Percentiles rank a stretch among this genome's conserved stretches.
Evolutionary conservation across 2,797 vertebrate genomes (phyloP).

Genomic region (Nannoperca australis): DNA sequence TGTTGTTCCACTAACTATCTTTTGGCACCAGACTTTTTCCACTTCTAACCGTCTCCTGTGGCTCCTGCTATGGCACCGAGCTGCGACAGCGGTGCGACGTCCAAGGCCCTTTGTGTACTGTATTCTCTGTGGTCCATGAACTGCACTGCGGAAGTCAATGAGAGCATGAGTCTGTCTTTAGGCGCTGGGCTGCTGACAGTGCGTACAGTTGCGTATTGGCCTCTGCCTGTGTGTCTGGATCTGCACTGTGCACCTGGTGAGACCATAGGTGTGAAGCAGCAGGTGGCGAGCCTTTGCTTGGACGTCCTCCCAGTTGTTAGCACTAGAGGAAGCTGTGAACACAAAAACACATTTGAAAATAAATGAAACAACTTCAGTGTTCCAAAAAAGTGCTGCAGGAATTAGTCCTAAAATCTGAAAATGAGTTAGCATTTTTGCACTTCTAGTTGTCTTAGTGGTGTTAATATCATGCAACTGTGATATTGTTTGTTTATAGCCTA

Average conservation of each 20-base stretch:
- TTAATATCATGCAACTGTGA: too few species aligned
- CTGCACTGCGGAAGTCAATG: constrained; percentile 18
- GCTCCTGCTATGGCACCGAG: constrained; percentile 32
- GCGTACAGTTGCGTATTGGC: constrained; percentile 83
- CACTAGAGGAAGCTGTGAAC: constrained; percentile 89
- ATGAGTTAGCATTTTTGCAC: too few species aligned
- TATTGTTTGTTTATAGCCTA: too few species aligned
- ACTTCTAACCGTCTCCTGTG: neutral
- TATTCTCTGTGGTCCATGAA: constrained; percentile 15
- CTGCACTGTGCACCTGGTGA: constrained; percentile 94
- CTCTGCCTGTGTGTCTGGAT: constrained; percentile 91
- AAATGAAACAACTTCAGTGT: too few species aligned
- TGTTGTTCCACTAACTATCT: constrained; percentile 21
- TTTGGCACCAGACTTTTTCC: constrained; percentile 62
- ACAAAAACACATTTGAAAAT: constrained; percentile 39
- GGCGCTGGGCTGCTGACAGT: constrained; percentile 88
- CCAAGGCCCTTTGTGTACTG: neutral
- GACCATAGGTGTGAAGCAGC: constrained; percentile 90
- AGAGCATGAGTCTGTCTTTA: constrained; percentile 67
- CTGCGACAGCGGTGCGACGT: neutral
- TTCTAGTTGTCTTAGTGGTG: too few species aligned
- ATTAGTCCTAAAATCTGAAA: too few species aligned
- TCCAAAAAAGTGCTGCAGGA: neutral
- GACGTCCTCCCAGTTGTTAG: constrained; percentile 93
- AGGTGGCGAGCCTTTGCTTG: constrained; percentile 92